Evolutionary conservation across 2,113 vertebrate genomes (phyloP).

Genomic region (Ranitomeya imitator): DNA sequence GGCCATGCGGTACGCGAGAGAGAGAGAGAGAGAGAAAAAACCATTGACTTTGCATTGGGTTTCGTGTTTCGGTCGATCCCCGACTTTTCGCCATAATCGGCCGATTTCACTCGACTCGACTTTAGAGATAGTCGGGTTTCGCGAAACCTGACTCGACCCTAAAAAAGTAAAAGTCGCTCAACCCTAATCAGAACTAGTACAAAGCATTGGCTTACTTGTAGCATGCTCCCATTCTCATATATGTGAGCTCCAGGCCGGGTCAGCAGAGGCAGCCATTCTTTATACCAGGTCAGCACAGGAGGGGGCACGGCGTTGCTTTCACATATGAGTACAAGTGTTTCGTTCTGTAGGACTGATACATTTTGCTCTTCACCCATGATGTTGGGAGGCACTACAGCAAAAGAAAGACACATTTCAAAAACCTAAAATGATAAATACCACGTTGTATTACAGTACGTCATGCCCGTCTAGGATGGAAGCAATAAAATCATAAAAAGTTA

Average conservation of each 20-base stretch:
- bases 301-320: conserved; percentile 84
- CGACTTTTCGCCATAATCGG: too few species aligned
- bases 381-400: conserved; percentile 84
- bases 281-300: conserved; percentile 82
- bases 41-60: too few species aligned
- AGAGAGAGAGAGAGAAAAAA: too few species aligned
- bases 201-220: conserved; percentile 77
- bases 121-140: too few species aligned
- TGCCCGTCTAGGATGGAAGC: neutral
- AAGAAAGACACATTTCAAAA: neutral
- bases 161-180: too few species aligned
- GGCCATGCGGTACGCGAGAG: too few species aligned
- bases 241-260: conserved; percentile 81
- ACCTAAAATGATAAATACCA: neutral
- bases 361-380: conserved; percentile 95
- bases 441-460: neutral
- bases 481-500: neutral
- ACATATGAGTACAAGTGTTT: conserved; percentile 80
- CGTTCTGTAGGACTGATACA: conserved; percentile 78
- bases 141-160: too few species aligned
- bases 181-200: neutral
- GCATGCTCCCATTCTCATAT: conserved; percentile 78
- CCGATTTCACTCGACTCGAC: too few species aligned
- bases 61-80: too few species aligned
- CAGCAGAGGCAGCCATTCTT: conserved; percentile 84